Conservation (phyloP, 2,113 vertebrate genomes). For the Heteronetta atricapilla region DNA sequence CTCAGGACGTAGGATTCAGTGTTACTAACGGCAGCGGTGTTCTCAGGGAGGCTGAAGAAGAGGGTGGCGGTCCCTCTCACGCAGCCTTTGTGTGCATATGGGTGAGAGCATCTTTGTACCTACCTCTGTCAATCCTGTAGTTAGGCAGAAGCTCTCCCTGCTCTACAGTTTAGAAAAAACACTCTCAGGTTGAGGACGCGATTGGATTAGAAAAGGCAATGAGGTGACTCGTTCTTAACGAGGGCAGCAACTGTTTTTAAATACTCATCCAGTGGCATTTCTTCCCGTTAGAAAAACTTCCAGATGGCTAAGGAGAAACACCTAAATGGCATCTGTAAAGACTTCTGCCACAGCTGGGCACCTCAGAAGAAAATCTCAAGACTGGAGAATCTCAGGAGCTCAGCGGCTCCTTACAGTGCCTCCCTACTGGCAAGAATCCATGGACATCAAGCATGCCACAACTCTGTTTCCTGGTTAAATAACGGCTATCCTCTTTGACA, state of each 20-base stretch:
- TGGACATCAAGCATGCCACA: not conserved
- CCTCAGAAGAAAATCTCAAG: not conserved
- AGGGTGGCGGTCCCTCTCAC: not conserved
- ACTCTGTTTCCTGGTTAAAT: no score
- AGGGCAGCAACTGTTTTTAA: not conserved
- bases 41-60: not conserved
- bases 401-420: not conserved
- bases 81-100: not conserved
- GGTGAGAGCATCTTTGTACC: not conserved
- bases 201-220: not conserved
- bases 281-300: not conserved
- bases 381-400: not conserved
- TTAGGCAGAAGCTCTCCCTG: not conserved
- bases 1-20: not conserved
- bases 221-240: not conserved
- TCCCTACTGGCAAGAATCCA: not conserved
- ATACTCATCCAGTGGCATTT: no score
- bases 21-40: fast-evolving
- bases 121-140: not conserved
- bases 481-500: not conserved
- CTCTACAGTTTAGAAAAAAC: not conserved
- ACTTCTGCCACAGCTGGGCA: no score
- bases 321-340: not conserved
- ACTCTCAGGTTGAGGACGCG: not conserved
- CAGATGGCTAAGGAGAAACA: not conserved